Base-by-base conservation (phyloP, 2,797 vertebrate species). In the Gobio occitaniae region DNA sequence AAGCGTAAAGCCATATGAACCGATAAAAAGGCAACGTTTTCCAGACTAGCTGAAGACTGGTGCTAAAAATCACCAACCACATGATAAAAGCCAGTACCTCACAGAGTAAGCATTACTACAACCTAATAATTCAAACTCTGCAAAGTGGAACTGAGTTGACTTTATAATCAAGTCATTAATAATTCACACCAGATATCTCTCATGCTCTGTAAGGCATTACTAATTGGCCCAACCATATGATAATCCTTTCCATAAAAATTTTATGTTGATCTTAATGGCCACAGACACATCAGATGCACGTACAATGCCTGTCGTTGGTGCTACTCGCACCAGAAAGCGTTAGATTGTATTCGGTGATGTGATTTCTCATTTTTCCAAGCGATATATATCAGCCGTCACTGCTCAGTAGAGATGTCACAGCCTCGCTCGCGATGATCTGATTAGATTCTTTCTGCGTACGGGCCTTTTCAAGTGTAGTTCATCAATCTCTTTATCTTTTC, bases 401-500 rank as follows among this genome's bases (percentile, higher is more conserved):
- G 75, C 32, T 78, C 21, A 71, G 59, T 7, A 54, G 36, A 87
- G 56, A 69, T 63, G 65, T 81, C 90, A 93, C 92, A 94, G 89
- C 90, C 82, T 85, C 83, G 47, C 91, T 90, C 75, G 36, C 82
- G 90, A 93, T 25, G 38, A 93, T 94, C 91, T 87, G 68, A 93
- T 91, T 92, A 91, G 94, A 94, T 95, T 93, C 93, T 90, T 94
- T 97, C 96, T 95, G 94, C 97, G 95, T 96, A 96, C 94, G 93
- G 89, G 92, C 93, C 94, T 95, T 96, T 97, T 97, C 96, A 96
- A 96, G 95, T 94, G 93, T 96, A 97, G 97, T 98, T 96, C 97
- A 97, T 98, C 97, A 97, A 96, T 96, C 95, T 96, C 95, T 97
- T 96, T 97, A 97, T 97, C 96, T 96, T 95, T 96, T 92, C 93